Evolutionary conservation across 1,140 invertebrate genomes (phyloP), one percentile per base, ranked within the genome.

Genomic region (Asbolus verrucosus): DNA sequence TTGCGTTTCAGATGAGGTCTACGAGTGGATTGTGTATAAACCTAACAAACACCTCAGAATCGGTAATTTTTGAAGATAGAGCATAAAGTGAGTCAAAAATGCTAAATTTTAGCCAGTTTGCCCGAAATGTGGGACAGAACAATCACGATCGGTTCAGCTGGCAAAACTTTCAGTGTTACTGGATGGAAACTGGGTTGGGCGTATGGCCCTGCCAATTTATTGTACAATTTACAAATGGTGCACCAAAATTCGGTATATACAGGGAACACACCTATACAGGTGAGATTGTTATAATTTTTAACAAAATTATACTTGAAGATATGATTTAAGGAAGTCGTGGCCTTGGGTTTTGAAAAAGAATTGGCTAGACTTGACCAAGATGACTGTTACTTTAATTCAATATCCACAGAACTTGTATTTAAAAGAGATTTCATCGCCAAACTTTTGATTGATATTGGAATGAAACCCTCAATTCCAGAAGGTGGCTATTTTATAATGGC

Each of bases 91-190:
- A n/a, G n/a, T n/a, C n/a, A n/a, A n/a, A n/a, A n/a, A n/a, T n/a
- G n/a, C n/a, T n/a, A n/a, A n/a, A n/a, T 27, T 82, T 65, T 74
- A 94, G 95, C 94, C 9, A 92, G 94, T 0, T 80, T 99, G 6
- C 96, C 97, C 9, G 95, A 85, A 2, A 99, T 99, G 98, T 99
- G 94, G 91, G 95, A 99, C 66, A 87, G 97, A 61, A 99, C 98
- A 0, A 91, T 99, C 14, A 98, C 98, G 0, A 91, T 99, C 76
- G 96, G 98, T 0, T 98, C 96, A 41, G 97, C 96, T 0, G 98
- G 98, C 0, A 99, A 99, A 11, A 36, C n/a, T 36, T 11, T 36
- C n/a, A 11, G 6, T 11, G 4, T 11, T 2, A 36, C 33, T 36
- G 33, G 33, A 36, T 36, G 33, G 33, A 4, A 36, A 36, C 88